Conservation (phyloP, 2,113 vertebrate genomes). For the Urocynchramus pylzowi region DNA sequence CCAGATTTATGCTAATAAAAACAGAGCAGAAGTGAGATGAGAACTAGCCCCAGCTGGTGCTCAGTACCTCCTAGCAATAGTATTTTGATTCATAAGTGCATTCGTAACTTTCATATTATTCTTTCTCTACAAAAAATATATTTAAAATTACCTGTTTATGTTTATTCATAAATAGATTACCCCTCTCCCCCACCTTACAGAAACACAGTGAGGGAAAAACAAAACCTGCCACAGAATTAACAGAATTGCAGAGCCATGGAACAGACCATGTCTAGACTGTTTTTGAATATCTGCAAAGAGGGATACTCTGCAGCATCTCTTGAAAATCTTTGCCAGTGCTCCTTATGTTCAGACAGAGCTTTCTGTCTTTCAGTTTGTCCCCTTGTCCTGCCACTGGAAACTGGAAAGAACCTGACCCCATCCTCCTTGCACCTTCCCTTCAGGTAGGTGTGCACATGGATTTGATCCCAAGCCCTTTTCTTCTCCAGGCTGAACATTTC, state of each 20-base stretch:
- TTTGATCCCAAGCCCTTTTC: not conserved
- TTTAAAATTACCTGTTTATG: not conserved
- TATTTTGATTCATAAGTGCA: not conserved
- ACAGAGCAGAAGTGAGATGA: not conserved
- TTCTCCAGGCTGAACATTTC: not conserved
- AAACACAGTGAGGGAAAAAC: not conserved
- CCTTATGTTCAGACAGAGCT: not conserved
- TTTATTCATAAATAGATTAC: not conserved
- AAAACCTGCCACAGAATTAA: not conserved
- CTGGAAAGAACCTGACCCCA: not conserved
- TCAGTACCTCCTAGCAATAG: not conserved
- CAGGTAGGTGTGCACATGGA: fast-evolving
- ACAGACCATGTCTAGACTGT: fast-evolving
- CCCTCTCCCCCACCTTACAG: not conserved
- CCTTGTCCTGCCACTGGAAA: not conserved
- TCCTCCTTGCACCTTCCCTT: not conserved
- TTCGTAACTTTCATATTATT: not conserved
- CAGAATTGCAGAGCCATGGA: not conserved
- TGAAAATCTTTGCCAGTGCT: not conserved
- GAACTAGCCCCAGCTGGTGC: not conserved
- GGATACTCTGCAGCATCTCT: not conserved
- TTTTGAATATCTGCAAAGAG: not conserved
- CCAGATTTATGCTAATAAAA: not conserved
- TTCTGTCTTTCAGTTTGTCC: not conserved
- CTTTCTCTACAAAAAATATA: not conserved